Percentiles rank a stretch among this genome's conserved stretches.
Conservation (phyloP, 2,113 vertebrate genomes). For the Pithys albifrons region DNA sequence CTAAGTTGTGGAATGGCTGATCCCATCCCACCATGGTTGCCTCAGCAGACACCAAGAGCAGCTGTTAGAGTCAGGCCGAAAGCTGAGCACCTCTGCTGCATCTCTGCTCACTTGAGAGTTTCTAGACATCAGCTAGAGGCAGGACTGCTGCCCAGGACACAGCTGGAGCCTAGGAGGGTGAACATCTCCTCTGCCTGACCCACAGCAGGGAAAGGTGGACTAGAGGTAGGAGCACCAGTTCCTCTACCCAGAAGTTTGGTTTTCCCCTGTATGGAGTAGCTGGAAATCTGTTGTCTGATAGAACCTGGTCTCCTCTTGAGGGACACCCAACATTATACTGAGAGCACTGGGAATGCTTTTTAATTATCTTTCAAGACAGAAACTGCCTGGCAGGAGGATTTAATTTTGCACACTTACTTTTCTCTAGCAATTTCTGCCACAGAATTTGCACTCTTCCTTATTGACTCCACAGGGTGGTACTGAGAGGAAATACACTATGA, state of each 20-base stretch:
- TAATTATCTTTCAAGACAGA: not conserved
- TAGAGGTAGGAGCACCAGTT: not conserved
- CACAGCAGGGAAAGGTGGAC: not conserved
- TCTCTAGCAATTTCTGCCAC: not conserved
- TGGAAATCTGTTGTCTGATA: not conserved
- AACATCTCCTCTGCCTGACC: not conserved
- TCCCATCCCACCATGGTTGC: not conserved
- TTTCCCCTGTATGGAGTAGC: not conserved
- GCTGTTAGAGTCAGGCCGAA: not conserved
- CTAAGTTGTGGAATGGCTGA: not conserved
- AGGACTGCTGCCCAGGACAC: not conserved
- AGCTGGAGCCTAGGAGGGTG: not conserved
- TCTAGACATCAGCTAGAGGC: not conserved
- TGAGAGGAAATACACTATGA: not conserved
- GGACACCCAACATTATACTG: not conserved
- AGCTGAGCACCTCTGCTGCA: not conserved
- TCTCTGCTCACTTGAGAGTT: not conserved
- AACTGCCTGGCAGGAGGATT: not conserved
- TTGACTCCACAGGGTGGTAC: not conserved
- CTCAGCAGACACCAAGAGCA: not conserved
- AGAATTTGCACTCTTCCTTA: not conserved
- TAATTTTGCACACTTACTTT: not conserved
- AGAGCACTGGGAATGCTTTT: not conserved
- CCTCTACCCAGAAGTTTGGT: not conserved
- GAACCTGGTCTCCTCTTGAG: not conserved